These are phyloP conservation scores for Morelia viridis DNA, from an alignment of 2,797 vertebrate species.

Conservation along the genomic window DNA sequence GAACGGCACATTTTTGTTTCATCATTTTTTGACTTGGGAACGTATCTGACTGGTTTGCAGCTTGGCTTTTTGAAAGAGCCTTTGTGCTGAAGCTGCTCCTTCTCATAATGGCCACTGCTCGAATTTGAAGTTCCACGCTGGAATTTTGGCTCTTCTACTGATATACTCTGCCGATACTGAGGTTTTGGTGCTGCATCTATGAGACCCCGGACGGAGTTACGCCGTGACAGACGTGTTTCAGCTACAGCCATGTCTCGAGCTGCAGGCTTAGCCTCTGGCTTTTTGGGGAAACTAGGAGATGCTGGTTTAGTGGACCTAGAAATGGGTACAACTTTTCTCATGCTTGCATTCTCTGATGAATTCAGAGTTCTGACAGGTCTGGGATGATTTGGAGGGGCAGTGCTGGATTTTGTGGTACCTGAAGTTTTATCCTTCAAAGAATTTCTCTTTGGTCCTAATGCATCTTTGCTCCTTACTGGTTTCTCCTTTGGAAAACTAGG, in stretches of 20 bases:
- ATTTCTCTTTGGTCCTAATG: conserved; percentile 61
- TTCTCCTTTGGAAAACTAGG: conserved; percentile 61
- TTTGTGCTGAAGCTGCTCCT: conserved; percentile 73
- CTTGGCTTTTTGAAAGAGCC: conserved; percentile 83
- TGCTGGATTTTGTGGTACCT: conserved; percentile 62
- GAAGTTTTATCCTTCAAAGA: conserved; percentile 70
- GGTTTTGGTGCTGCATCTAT: conserved; percentile 76
- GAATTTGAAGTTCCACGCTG: conserved; percentile 71
- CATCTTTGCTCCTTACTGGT: conserved; percentile 66
- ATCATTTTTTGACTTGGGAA: conserved; percentile 76
- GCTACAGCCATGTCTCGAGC: conserved; percentile 58
- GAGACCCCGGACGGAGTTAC: conserved; percentile 80
- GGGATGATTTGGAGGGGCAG: conserved; percentile 48
- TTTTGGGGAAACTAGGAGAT: conserved; percentile 66
- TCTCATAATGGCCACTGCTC: conserved; percentile 71
- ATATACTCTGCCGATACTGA: conserved; percentile 78
- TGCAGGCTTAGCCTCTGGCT: conserved; percentile 67
- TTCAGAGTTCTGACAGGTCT: conserved; percentile 80
- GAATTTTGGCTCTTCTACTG: conserved; percentile 81
- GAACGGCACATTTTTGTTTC: conserved; percentile 89
- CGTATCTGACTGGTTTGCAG: conserved; percentile 85
- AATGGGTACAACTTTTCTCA: conserved; percentile 93
- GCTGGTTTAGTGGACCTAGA: conserved; percentile 75
- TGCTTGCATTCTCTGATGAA: conserved; percentile 82
- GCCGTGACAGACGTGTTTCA: conserved; percentile 72